A percentile compares a stretch with the other conserved stretches of the same genome.
Evolutionary conservation across 2,888 invertebrate genomes (phyloP).

Genomic region (Melangyna quadrimaculata): DNA sequence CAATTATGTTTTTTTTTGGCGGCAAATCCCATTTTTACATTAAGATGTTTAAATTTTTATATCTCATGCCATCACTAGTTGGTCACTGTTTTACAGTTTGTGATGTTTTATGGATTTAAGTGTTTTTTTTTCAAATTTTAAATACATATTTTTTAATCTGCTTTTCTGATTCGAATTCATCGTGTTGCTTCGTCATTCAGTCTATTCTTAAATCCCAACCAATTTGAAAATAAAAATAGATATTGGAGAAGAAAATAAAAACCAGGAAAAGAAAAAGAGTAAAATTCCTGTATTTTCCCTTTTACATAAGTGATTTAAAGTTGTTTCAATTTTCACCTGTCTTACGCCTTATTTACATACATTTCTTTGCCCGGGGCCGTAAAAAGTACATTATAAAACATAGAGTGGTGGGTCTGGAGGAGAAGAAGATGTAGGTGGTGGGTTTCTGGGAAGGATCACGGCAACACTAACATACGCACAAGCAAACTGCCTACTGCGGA

Average conservation of each 20-base stretch:
- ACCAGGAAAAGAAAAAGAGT: slow-evolving; percentile 24
- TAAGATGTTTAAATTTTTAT: slow-evolving; percentile 39
- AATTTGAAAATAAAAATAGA: slow-evolving; percentile 4
- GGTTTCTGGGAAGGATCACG: slow-evolving; percentile 56
- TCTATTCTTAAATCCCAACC: neutral
- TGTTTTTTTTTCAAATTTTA: neutral
- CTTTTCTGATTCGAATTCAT: slow-evolving; percentile 31
- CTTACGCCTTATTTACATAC: slow-evolving; percentile 46
- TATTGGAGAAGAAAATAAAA: neutral
- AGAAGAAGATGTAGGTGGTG: neutral
- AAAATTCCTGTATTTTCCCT: slow-evolving; percentile 67
- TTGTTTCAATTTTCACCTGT: slow-evolving; percentile 49
- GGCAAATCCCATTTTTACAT: slow-evolving; percentile 10
- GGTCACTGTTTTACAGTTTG: slow-evolving; percentile 58
- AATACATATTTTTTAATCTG: neutral
- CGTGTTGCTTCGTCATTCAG: slow-evolving; percentile 26
- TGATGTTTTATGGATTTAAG: slow-evolving; percentile 50
- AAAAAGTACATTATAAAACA: slow-evolving; percentile 35
- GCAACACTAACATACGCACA: slow-evolving; percentile 60
- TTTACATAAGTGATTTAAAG: slow-evolving; percentile 9
- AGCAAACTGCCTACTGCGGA: slow-evolving; percentile 32
- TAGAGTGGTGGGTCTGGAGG: slow-evolving; percentile 48
- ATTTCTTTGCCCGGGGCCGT: slow-evolving; percentile 26
- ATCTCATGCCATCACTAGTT: slow-evolving; percentile 57
- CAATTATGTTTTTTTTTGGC: slow-evolving; percentile 16